phyloP scores from a whole-genome alignment of 2,888 invertebrate species.

The Eupithecia exiguata region DNA sequence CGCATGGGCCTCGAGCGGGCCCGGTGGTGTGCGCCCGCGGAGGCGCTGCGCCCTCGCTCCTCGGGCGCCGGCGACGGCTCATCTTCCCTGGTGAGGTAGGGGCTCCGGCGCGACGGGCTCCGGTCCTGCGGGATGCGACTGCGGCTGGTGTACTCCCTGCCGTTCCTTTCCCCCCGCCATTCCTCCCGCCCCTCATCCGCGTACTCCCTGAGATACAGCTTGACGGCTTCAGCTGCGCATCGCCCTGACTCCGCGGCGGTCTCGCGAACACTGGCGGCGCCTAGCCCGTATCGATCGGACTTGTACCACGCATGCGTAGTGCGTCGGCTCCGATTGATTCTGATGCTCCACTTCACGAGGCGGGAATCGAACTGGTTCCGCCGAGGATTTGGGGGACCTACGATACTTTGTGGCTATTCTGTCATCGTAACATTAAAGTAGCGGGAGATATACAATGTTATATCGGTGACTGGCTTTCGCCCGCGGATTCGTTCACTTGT shows the following conservation, averaged over 20 bases:
- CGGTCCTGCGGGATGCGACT: conserved; percentile 92
- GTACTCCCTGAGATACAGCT: conserved; percentile 84
- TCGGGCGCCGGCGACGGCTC: conserved; percentile 92
- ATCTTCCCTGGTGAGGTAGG: conserved; percentile 90
- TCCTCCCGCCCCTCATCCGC: conserved; percentile 83
- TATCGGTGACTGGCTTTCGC: neutral
- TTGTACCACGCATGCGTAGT: conserved; percentile 63
- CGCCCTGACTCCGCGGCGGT: conserved; percentile 77
- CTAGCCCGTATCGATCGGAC: conserved; percentile 70
- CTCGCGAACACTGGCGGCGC: conserved; percentile 77
- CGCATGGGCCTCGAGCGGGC: conserved; percentile 90
- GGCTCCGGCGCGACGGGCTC: conserved; percentile 93
- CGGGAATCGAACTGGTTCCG: conserved; percentile 9
- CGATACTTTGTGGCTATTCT: conserved; percentile 3
- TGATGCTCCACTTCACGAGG: conserved; percentile 5
- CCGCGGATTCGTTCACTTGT: neutral
- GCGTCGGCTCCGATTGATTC: conserved; percentile 56
- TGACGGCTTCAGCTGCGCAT: conserved; percentile 76
- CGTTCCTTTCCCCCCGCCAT: conserved; percentile 64
- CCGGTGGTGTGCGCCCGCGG: conserved; percentile 88
- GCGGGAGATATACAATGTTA: neutral
- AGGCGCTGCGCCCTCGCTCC: conserved; percentile 90
- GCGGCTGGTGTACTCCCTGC: conserved; percentile 82
- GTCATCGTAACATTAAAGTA: conserved; percentile 8
- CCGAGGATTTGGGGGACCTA: neutral